phyloP scores from a whole-genome alignment of 1,140 invertebrate genomes.

The Saccostrea cuccullata region DNA sequence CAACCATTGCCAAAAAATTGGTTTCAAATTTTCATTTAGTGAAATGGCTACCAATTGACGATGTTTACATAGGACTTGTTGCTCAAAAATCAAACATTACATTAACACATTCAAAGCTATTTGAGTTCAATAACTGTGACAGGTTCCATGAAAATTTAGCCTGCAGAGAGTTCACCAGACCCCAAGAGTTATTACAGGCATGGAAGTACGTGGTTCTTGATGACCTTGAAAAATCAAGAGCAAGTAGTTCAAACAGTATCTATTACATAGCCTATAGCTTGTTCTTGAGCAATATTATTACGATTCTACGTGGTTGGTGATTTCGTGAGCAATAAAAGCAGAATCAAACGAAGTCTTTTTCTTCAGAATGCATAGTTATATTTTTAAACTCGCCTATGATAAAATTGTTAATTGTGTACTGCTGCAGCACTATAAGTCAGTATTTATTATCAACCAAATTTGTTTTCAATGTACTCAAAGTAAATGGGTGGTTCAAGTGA shows the following conservation, averaged over 20 bases:
- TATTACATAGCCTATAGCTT: no score
- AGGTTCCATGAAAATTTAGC: background rate
- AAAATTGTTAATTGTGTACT: no score
- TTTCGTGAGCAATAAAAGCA: no score
- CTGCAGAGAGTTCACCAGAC: background rate
- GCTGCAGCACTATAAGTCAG: no score
- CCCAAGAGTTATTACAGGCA: background rate
- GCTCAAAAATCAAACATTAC: constrained; percentile 10
- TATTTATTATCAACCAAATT: no score
- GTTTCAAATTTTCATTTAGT: constrained; percentile 26
- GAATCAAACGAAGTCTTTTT: no score
- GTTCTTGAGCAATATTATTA: no score
- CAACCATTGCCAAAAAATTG: background rate
- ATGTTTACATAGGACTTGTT: constrained; percentile 40
- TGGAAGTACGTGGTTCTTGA: background rate
- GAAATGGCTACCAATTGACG: constrained; percentile 31
- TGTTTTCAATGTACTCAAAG: no score
- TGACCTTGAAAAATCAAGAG: background rate
- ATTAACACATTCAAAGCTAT: background rate
- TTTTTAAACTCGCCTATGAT: no score
- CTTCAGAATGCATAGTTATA: no score
- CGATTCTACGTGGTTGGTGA: no score
- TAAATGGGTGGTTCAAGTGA: no score
- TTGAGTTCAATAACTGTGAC: background rate
- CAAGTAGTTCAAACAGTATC: background rate